Evolutionary conservation across 2,888 invertebrate species (phyloP), one percentile per base, ranked within the genome.

Genomic region (Ophion obscuratus): DNA sequence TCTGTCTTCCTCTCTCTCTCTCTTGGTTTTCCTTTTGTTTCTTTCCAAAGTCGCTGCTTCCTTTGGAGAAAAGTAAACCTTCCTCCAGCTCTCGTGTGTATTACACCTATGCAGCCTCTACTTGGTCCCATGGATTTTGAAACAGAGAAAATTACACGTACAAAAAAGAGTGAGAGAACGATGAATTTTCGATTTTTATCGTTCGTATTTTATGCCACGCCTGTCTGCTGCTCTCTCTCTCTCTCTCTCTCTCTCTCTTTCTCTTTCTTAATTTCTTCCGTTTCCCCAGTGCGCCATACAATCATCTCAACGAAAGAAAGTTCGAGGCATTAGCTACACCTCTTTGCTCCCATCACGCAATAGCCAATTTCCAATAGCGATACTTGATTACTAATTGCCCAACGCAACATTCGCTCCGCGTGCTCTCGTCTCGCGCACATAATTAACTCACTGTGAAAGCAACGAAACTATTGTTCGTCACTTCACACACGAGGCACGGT

Each of bases 321-420:
- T n/a, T 66, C 64, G 77, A 82, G 71, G 57, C 73, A 83, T 83
- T 86, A 83, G 83, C 81, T 78, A 81, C 80, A 83, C 85, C 83
- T 83, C 83, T 86, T 83, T 80, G 74, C 74, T 78, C 83, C 77
- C 83, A 83, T 86, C 86, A 75, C 74, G 83, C 83, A 77, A 81
- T 75, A 74, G 59, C 81, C 83, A 78, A 86, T 86, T 80, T 71
- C 62, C 83, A 75, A 85, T 83, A 73, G 82, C 79, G 61, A 83
- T 80, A 71, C 64, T 61, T 71, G 74, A 83, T 86, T 74, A 83
- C 77, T 78, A 83, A 83, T 86, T 83, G 83, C 70, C 76, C 81
- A 78, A 66, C 20, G 75, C 80, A 31, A 77, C 74, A 68, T 83
- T 83, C 75, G 75, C 83, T 81, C 67, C 81, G 77, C 71, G 20